Evolutionary conservation across 1,140 invertebrate genomes (phyloP).

Genomic region (Drosophila santomea): DNA sequence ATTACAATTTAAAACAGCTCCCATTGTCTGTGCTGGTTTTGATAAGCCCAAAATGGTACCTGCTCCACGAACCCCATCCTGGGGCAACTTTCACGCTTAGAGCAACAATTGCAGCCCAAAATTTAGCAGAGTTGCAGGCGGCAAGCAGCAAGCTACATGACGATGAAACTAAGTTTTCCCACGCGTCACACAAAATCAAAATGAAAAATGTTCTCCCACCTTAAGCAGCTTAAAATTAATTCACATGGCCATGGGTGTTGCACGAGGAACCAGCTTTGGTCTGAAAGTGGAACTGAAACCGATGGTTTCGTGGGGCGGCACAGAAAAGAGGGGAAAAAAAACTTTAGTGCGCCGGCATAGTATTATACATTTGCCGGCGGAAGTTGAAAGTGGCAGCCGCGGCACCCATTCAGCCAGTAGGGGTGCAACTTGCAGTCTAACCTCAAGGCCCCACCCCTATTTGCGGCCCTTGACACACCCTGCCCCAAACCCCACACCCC

Average conservation of each 20-base stretch:
- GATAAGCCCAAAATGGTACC: constrained; percentile 32
- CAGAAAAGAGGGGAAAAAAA: constrained; percentile 10
- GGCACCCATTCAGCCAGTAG: constrained; percentile 27
- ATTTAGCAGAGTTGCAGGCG: background rate
- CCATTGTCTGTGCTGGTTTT: constrained; percentile 35
- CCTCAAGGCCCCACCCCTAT: constrained; percentile 9
- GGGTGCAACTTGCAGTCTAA: constrained; percentile 45
- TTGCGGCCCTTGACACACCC: no score
- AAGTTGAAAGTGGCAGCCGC: constrained; percentile 76
- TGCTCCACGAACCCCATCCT: background rate
- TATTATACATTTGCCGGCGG: constrained; percentile 80
- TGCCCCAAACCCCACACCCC: background rate
- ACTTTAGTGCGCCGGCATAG: constrained; percentile 67
- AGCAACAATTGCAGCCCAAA: constrained; percentile 24
- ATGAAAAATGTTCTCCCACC: constrained; percentile 67
- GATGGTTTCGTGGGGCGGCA: background rate
- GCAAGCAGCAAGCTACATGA: constrained; percentile 1
- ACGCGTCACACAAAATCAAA: constrained; percentile 55
- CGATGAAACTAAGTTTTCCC: constrained; percentile 24
- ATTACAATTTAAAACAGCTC: constrained; percentile 3
- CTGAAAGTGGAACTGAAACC: constrained; percentile 5
- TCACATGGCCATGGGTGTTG: constrained; percentile 44
- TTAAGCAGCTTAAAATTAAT: constrained; percentile 82
- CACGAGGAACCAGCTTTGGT: constrained; percentile 5
- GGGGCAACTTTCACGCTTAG: constrained; percentile 5